Evolutionary conservation across 2,113 vertebrate species (phyloP).

Genomic region (Leptobrachium ailaonicum): DNA sequence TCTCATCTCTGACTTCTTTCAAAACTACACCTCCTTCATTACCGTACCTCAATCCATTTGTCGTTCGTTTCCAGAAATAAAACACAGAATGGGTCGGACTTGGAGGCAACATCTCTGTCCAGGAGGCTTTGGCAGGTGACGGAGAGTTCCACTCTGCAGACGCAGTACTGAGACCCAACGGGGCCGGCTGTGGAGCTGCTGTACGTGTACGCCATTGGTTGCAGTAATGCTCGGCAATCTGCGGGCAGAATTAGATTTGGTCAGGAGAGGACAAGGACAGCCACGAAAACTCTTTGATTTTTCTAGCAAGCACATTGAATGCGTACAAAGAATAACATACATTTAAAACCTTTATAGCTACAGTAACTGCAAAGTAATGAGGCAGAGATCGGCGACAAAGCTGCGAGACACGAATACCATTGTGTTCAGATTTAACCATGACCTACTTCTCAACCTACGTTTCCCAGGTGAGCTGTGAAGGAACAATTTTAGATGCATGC

Average conservation of each 20-base stretch:
- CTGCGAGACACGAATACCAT: too few species aligned
- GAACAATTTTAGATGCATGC: too few species aligned
- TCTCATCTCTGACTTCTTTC: neutral
- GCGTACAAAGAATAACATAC: too few species aligned
- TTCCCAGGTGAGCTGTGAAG: too few species aligned
- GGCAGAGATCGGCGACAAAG: too few species aligned
- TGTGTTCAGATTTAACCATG: too few species aligned
- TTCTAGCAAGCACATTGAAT: too few species aligned
- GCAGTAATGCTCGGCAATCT: constrained; percentile 68
- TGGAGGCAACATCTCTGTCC: constrained; percentile 94
- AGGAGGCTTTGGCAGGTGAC: constrained; percentile 85
- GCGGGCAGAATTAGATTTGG: constrained; percentile 8
- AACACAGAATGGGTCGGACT: constrained; percentile 96
- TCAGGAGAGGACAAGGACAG: too few species aligned
- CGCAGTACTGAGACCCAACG: constrained; percentile 78
- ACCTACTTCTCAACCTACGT: too few species aligned
- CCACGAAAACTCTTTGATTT: too few species aligned
- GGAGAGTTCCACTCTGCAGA: constrained; percentile 91
- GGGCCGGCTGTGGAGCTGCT: constrained; percentile 58
- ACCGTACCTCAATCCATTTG: constrained; percentile 89
- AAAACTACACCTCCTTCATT: neutral
- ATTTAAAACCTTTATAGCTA: too few species aligned
- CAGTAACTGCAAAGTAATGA: too few species aligned
- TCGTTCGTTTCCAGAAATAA: constrained; percentile 87
- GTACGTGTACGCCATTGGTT: constrained; percentile 82